A percentile compares a stretch with the other conserved stretches of the same genome.
Conservation (phyloP, 2,888 invertebrate genomes). For the Harpalus rubripes region DNA sequence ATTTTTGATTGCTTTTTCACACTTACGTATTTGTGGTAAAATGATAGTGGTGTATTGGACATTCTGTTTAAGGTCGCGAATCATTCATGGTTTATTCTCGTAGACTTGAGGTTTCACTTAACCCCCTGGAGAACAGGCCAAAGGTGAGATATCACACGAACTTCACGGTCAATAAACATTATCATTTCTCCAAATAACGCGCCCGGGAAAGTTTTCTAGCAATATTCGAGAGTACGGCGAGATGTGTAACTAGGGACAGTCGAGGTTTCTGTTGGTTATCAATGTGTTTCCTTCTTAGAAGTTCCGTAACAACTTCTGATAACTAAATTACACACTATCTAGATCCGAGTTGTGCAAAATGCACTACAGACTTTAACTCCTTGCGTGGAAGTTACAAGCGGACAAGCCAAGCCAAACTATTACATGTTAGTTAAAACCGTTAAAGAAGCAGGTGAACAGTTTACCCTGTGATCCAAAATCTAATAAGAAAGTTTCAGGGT, state of each 20-base stretch:
- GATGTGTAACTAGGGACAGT: neutral
- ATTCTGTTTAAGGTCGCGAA: too few relatives aligned
- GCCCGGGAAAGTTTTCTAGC: too few relatives aligned
- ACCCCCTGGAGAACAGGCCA: too few relatives aligned
- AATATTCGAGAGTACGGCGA: too few relatives aligned
- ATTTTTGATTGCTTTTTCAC: too few relatives aligned
- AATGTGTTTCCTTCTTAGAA: neutral
- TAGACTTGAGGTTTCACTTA: too few relatives aligned
- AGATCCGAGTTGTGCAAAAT: neutral
- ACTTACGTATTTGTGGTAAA: too few relatives aligned
- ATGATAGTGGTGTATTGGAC: too few relatives aligned
- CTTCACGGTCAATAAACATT: too few relatives aligned
- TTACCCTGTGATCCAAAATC: neutral
- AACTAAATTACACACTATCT: slow-evolving; percentile 1
- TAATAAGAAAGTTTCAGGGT: neutral
- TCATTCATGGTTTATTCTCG: too few relatives aligned
- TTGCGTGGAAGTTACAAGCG: neutral
- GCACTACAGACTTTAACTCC: neutral
- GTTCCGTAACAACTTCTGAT: neutral
- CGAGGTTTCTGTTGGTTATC: neutral
- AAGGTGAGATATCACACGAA: too few relatives aligned
- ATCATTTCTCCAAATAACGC: too few relatives aligned
- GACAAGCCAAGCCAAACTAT: neutral
- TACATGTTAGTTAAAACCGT: neutral
- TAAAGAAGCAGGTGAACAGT: neutral